phyloP scores from a whole-genome alignment of 2,797 vertebrate genomes.

The Muraenolepis orangiensis region DNA sequence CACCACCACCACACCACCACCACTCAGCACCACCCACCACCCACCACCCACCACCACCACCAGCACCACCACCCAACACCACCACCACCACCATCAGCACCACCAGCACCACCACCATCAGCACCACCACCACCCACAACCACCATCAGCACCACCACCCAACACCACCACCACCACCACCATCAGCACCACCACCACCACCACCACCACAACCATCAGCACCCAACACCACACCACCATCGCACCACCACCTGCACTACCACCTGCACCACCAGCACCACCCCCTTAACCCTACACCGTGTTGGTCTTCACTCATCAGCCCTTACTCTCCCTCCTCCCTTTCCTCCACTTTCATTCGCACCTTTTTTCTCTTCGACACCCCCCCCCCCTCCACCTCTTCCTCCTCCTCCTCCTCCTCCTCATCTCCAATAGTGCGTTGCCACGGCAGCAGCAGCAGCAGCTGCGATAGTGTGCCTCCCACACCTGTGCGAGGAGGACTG shows the following conservation, averaged over 20 bases:
- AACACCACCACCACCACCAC: no score
- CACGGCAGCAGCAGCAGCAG: slow-evolving; percentile 48
- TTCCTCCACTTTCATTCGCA: background rate
- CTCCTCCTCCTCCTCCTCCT: slow-evolving; percentile 35
- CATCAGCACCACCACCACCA: no score
- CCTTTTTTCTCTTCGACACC: slow-evolving; percentile 35
- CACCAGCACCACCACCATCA: slow-evolving; percentile 23
- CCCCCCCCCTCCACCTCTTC: slow-evolving; percentile 42
- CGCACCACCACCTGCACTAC: no score
- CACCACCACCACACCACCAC: no score
- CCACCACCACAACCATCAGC: no score
- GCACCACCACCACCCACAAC: slow-evolving; percentile 15
- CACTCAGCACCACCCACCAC: no score
- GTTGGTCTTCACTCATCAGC: slow-evolving; percentile 45
- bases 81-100: slow-evolving; percentile 32
- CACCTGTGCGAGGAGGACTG: slow-evolving; percentile 51
- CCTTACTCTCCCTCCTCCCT: slow-evolving; percentile 33
- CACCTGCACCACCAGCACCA: no score
- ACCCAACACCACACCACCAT: no score
- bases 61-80: background rate
- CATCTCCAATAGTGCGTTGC: slow-evolving; percentile 38
- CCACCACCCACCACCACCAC: no score
- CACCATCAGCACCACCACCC: no score
- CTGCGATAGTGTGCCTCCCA: slow-evolving; percentile 59
- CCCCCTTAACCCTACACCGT: slow-evolving; percentile 12